These are phyloP conservation scores for Rhinoraja longicauda DNA, from an alignment of 2,797 vertebrate species.

Conservation along the genomic window DNA sequence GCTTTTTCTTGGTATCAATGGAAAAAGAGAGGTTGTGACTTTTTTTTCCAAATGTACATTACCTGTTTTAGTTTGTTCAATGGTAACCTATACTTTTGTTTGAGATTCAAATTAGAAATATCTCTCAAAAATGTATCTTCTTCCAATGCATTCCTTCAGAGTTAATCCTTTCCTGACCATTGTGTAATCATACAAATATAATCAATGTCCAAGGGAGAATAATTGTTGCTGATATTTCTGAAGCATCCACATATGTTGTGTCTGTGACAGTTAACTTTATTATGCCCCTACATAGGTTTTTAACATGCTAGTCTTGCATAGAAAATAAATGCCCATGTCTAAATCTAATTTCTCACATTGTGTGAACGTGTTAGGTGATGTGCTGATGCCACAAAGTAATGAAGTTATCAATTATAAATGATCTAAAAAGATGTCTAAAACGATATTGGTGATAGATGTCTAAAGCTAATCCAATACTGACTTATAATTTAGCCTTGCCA, in stretches of 20 bases:
- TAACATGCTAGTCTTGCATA: not conserved
- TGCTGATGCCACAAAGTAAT: not conserved
- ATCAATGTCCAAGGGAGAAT: not conserved
- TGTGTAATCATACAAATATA: not conserved
- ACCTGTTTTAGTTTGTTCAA: not conserved
- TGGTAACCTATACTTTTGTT: not conserved
- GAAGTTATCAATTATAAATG: constrained; percentile 32
- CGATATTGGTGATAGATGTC: constrained; percentile 4
- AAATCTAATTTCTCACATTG: not conserved
- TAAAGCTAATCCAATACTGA: constrained; percentile 23
- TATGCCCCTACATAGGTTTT: not conserved
- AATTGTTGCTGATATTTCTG: constrained; percentile 6
- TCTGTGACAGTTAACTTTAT: not conserved
- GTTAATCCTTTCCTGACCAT: not conserved
- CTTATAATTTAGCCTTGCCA: constrained; percentile 28
- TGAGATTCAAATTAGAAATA: not conserved
- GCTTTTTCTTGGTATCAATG: not conserved
- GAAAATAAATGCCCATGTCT: constrained; percentile 1
- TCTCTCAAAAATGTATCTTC: not conserved
- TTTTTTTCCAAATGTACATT: not conserved
- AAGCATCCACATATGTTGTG: not conserved
- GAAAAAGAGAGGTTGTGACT: not conserved
- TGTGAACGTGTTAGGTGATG: not conserved
- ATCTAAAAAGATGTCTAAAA: not conserved
- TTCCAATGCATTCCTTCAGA: not conserved